phyloP scores from a whole-genome alignment of 2,113 vertebrate species.

The Acinonyx jubatus region DNA sequence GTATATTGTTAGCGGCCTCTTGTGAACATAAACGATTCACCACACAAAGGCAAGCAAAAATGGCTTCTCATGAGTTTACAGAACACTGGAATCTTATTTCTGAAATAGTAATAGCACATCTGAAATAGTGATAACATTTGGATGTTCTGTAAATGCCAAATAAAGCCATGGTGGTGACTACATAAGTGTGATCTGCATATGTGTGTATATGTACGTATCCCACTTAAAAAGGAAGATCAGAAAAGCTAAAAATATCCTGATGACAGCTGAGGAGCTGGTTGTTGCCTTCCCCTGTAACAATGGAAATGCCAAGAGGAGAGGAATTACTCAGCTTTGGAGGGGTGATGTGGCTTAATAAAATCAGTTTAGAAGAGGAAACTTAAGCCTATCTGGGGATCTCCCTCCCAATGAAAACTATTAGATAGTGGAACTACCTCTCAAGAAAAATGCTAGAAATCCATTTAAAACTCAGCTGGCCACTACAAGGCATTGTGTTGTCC shows the following conservation, averaged over 20 bases:
- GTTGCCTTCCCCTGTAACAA: not conserved
- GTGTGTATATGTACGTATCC: not conserved
- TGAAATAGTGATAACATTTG: not conserved
- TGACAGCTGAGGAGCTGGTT: conserved; percentile 14
- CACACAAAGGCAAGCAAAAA: not conserved
- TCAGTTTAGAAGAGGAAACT: conserved; percentile 47
- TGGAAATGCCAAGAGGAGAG: not conserved
- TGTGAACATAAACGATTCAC: not conserved
- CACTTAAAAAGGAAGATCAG: conserved; percentile 41
- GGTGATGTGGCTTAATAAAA: conserved; percentile 53
- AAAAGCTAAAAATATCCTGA: conserved; percentile 28
- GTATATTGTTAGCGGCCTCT: not conserved
- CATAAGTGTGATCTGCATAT: not conserved
- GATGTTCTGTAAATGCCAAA: not conserved
- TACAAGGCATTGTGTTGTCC: not conserved
- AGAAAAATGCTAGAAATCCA: conserved; percentile 46
- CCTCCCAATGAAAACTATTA: conserved; percentile 60
- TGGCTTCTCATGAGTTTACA: not conserved
- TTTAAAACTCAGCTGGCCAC: not conserved
- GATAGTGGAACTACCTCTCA: conserved; percentile 52
- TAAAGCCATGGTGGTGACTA: not conserved
- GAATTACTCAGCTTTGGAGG: not conserved
- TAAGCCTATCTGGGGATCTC: conserved; percentile 48
- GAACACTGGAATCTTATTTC: no score
- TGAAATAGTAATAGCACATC: not conserved